Evolutionary conservation across 2,797 vertebrate species (phyloP), one percentile per base, ranked within the genome.

Genomic region (Lepidocolaptes lacrymiger): DNA sequence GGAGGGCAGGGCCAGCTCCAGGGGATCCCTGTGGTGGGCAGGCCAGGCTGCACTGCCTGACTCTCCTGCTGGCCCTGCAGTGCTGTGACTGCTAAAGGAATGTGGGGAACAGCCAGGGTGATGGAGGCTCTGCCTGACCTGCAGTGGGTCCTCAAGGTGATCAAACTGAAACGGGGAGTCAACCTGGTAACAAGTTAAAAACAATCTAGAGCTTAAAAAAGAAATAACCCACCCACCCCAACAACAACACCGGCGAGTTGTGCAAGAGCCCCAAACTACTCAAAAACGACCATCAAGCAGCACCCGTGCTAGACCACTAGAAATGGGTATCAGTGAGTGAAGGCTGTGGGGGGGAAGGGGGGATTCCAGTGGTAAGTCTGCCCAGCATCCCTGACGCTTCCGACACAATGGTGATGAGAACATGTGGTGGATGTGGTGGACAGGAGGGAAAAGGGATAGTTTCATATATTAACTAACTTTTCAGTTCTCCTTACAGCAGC

Each of bases 401-500:
- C 5, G 5, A 32, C 49, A 69, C 69, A 24, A 83, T 6, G 3
- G 52, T 43, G 4, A 91, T 63, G 76, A 81, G 76, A 41, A 77
- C 2, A n/a, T 34, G 5, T 83, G 80, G 63, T 16, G n/a, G 82
- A 59, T 76, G 74, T 85, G 44, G 68, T n/a, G 89, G 56, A 64
- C 46, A 64, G 69, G 62, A 43, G 76, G 95, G 66, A 93, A 26
- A 74, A 83, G 62, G 95, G 79, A 67, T 16, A 18, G 21, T 64
- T 94, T 85, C 88, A 87, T 52, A 76, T 83, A 95, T 86, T 92
- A 88, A 72, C 63, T 71, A 27, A 75, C 68, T 74, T 74, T 96
- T 92, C 68, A 94, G 94, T 93, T 97, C 95, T 93, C 51, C 20
- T 77, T 88, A 89, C 94, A 96, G 97, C 94, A 97, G 97, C 93